These are phyloP conservation scores for Elgaria multicarinata DNA, from an alignment of 2,113 vertebrate genomes.

Conservation along the genomic window DNA sequence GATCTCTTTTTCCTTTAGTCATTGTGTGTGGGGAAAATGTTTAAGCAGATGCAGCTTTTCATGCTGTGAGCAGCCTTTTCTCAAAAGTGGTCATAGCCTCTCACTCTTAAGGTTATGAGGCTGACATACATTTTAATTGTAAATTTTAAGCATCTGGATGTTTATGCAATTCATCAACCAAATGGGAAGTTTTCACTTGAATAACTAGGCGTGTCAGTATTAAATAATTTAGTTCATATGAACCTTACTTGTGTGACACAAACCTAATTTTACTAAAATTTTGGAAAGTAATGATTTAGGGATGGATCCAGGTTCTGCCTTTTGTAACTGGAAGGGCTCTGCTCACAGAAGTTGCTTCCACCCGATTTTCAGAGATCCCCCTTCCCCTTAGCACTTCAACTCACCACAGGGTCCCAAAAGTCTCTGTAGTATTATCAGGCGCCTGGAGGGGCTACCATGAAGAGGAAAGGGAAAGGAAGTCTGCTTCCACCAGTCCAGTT, in stretches of 20 bases:
- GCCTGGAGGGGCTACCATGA: too few species aligned
- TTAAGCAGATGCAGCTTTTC: neutral
- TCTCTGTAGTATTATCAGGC: too few species aligned
- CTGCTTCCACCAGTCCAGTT: too few species aligned
- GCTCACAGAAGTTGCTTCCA: too few species aligned
- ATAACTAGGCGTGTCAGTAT: neutral
- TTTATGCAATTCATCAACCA: neutral
- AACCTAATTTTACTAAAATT: neutral
- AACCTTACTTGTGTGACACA: neutral
- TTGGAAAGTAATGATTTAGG: too few species aligned
- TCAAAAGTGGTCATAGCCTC: neutral
- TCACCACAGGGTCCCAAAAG: too few species aligned
- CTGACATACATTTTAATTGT: neutral
- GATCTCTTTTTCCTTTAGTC: neutral
- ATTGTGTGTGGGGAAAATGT: neutral
- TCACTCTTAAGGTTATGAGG: neutral
- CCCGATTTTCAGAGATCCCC: too few species aligned
- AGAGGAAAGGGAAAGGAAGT: too few species aligned
- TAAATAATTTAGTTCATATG: constrained; percentile 41
- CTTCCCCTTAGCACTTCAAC: too few species aligned
- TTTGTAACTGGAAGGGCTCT: too few species aligned
- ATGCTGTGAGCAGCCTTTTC: neutral
- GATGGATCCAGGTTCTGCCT: too few species aligned
- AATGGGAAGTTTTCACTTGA: neutral
- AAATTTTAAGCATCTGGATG: neutral